Conservation (phyloP, 1,140 invertebrate genomes). For the Tribolium castaneum region DNA sequence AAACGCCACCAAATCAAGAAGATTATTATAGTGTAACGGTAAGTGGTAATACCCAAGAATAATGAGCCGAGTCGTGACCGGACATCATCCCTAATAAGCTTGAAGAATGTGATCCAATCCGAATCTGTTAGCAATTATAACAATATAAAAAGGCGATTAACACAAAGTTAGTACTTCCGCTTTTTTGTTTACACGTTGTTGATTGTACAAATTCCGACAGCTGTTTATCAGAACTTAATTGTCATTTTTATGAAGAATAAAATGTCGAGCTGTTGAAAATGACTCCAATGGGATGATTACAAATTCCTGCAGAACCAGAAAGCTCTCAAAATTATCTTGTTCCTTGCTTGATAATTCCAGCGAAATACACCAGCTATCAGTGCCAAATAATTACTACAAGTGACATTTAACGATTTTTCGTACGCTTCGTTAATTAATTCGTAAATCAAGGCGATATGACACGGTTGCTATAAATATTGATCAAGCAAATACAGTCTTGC, state of each 20-base stretch:
- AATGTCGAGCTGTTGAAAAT: background rate
- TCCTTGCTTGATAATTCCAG: background rate
- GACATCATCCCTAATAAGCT: background rate
- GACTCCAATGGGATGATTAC: background rate
- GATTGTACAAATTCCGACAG: background rate
- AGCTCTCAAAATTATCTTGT: background rate
- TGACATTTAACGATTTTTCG: background rate
- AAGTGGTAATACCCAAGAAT: background rate
- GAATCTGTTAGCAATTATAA: conserved; percentile 19
- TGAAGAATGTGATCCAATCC: background rate
- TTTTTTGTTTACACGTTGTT: conserved; percentile 10
- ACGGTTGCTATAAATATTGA: background rate
- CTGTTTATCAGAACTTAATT: conserved; percentile 4
- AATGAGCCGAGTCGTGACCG: background rate
- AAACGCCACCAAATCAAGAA: background rate
- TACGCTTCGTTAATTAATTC: background rate
- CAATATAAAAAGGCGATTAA: conserved; percentile 17
- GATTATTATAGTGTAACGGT: background rate
- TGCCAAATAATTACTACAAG: background rate
- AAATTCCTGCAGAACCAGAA: background rate
- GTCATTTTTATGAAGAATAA: conserved; percentile 15
- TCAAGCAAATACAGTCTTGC: background rate
- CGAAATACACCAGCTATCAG: background rate
- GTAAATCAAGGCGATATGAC: background rate
- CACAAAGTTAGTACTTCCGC: conserved; percentile 3